Conservation (phyloP, 1,140 invertebrate genomes). For the Chelonus insularis region DNA sequence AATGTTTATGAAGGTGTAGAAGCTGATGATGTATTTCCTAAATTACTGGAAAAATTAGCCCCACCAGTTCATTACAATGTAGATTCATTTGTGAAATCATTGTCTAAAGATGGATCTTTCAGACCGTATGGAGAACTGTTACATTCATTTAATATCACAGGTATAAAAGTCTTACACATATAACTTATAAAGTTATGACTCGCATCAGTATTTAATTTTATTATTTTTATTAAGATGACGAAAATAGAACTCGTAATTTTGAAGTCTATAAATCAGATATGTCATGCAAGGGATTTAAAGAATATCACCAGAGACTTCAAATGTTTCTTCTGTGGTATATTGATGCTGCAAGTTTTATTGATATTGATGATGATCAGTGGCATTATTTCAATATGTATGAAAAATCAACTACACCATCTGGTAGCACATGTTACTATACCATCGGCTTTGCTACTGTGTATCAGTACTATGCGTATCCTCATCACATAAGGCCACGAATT, state of each 20-base stretch:
- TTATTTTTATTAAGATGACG: slow-evolving; percentile 41
- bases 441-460: slow-evolving; percentile 91
- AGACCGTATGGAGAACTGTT: slow-evolving; percentile 72
- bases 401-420: slow-evolving; percentile 70
- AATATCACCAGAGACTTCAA: slow-evolving; percentile 84
- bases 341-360: slow-evolving; percentile 90
- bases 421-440: slow-evolving; percentile 70
- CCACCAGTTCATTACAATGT: slow-evolving; percentile 68
- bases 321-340: slow-evolving; percentile 95
- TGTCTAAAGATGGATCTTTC: slow-evolving; percentile 74
- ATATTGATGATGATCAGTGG: slow-evolving; percentile 92
- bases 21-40: slow-evolving; percentile 80
- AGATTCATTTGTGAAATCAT: slow-evolving; percentile 69
- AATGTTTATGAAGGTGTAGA: slow-evolving; percentile 64
- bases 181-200: too few relatives aligned
- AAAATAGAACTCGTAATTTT: slow-evolving; percentile 66
- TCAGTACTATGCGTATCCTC: slow-evolving; percentile 92
- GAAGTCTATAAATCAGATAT: slow-evolving; percentile 81
- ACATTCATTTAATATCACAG: slow-evolving; percentile 62
- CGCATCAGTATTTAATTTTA: too few relatives aligned
- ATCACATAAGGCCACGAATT: slow-evolving; percentile 82
- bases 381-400: slow-evolving; percentile 90
- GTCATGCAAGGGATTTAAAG: slow-evolving; percentile 70
- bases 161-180: slow-evolving; percentile 32
- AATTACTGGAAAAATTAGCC: slow-evolving; percentile 66